Conservation (phyloP, 2,113 vertebrate genomes). For the Smithornis capensis region DNA sequence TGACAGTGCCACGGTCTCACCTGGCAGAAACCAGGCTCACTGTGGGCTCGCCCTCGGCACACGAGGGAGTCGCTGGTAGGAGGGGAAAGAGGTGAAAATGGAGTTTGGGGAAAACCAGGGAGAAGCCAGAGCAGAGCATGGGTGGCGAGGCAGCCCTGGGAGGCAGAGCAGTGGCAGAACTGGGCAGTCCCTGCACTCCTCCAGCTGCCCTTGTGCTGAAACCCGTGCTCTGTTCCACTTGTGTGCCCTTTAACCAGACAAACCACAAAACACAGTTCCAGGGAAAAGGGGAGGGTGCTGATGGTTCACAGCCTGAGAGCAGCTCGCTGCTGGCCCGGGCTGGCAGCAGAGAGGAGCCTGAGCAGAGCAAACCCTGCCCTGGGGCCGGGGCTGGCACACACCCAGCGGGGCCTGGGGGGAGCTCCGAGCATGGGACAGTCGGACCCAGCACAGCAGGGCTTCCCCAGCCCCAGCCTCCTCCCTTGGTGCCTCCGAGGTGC, state of each 20-base stretch:
- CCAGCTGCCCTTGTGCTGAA: neutral
- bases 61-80: rapidly evolving
- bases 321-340: neutral
- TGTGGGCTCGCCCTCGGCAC: neutral
- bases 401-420: neutral
- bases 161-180: neutral
- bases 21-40: rapidly evolving
- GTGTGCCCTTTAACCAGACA: neutral
- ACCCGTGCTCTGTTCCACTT: neutral
- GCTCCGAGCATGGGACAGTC: rapidly evolving
- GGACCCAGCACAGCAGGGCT: neutral
- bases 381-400: neutral
- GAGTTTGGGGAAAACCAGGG: neutral
- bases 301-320: rapidly evolving
- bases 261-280: neutral
- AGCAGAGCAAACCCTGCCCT: neutral
- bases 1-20: rapidly evolving
- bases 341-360: neutral
- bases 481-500: neutral
- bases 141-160: neutral
- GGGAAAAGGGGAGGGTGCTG: neutral
- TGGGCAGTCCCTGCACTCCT: neutral
- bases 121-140: rapidly evolving
- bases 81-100: neutral
- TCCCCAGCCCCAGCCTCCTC: neutral